Evolutionary conservation across 2,888 invertebrate genomes (phyloP).

Genomic region (Thereva unica): DNA sequence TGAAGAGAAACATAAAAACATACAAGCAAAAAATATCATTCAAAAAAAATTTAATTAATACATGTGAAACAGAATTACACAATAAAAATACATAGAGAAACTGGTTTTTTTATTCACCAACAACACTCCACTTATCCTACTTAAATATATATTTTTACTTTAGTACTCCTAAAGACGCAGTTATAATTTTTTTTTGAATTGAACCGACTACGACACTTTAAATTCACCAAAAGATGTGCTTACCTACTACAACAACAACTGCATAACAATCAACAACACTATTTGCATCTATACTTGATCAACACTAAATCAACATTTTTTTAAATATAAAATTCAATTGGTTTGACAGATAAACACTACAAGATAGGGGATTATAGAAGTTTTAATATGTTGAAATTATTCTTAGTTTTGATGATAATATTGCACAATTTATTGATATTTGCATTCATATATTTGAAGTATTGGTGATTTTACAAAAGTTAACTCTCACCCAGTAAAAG

Average conservation of each 20-base stretch:
- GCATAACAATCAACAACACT: background rate
- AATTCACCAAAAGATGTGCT: constrained; percentile 10
- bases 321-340: background rate
- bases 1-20: constrained; percentile 30
- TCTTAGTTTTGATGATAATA: no score
- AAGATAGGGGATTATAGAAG: no score
- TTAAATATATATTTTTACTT: constrained; percentile 7
- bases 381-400: no score
- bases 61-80: constrained; percentile 30
- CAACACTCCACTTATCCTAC: constrained; percentile 23
- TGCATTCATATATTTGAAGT: no score
- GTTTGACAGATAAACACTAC: no score
- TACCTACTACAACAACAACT: background rate
- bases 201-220: constrained; percentile 11
- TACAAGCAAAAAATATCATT: constrained; percentile 28
- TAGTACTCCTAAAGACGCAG: constrained; percentile 24
- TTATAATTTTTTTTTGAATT: constrained; percentile 16
- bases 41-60: constrained; percentile 16
- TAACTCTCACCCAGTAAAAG: no score
- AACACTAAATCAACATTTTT: background rate
- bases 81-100: constrained; percentile 31
- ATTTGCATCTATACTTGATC: background rate
- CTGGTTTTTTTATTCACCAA: constrained; percentile 31
- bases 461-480: no score
- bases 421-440: no score